A percentile compares a stretch with the other conserved stretches of the same genome.
phyloP scores from a whole-genome alignment of 2,888 invertebrate genomes.

The Harpagoxenus sublaevis region DNA sequence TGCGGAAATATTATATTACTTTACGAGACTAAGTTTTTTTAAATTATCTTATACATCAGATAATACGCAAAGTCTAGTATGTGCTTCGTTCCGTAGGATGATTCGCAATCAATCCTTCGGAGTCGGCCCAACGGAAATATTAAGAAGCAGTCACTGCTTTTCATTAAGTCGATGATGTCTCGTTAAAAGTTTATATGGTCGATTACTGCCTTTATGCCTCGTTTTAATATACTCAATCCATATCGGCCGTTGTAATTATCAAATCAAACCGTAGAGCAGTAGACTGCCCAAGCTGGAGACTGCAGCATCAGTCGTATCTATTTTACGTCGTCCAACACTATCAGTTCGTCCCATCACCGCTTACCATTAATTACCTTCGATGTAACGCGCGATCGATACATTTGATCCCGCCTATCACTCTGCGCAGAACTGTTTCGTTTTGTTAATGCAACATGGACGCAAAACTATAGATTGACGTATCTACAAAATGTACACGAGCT shows the following conservation, averaged over 20 bases:
- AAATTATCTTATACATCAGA: conserved; percentile 29
- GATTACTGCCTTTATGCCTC: conserved; percentile 46
- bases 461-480: neutral
- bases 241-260: conserved; percentile 22
- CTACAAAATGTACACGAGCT: neutral
- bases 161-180: conserved; percentile 50
- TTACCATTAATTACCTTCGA: conserved; percentile 37
- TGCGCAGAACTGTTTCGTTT: neutral
- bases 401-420: conserved; percentile 10
- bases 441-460: neutral
- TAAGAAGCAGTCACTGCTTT: conserved; percentile 37
- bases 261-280: conserved; percentile 23
- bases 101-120: conserved; percentile 35
- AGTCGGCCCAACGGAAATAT: conserved; percentile 45
- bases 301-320: conserved; percentile 12
- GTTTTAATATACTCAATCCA: conserved; percentile 30
- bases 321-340: conserved; percentile 19
- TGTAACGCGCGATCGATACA: conserved; percentile 12
- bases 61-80: conserved; percentile 32
- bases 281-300: neutral
- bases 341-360: conserved; percentile 16
- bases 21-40: neutral
- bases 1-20: neutral
- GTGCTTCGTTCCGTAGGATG: conserved; percentile 41
- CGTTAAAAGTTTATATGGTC: conserved; percentile 49